A percentile compares a stretch with the other conserved stretches of the same genome.
phyloP scores from a whole-genome alignment of 1,140 invertebrate species.

The Eriosoma lanigerum region DNA sequence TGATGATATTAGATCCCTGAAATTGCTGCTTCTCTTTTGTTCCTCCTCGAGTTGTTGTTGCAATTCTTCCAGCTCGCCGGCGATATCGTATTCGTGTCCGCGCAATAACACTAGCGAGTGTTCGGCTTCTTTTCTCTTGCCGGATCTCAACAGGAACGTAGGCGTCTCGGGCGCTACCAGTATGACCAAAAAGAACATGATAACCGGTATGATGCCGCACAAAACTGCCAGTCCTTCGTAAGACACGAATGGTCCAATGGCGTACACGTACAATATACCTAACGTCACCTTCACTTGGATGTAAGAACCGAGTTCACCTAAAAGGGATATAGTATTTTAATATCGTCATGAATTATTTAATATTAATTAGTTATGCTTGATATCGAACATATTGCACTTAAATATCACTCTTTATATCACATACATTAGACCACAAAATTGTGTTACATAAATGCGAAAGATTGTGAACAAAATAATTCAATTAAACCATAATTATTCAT shows the following conservation, averaged over 20 bases:
- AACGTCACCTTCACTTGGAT: conserved; percentile 81
- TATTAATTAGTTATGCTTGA: too few relatives aligned
- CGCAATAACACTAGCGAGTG: conserved; percentile 62
- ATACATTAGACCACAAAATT: too few relatives aligned
- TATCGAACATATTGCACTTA: too few relatives aligned
- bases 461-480: too few relatives aligned
- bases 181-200: conserved; percentile 61
- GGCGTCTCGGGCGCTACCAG: conserved; percentile 62
- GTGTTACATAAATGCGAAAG: too few relatives aligned
- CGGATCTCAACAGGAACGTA: conserved; percentile 56
- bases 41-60: conserved; percentile 65
- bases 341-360: too few relatives aligned
- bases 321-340: not conserved
- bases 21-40: conserved; percentile 63
- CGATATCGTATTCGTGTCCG: conserved; percentile 67
- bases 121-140: conserved; percentile 57
- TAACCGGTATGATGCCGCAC: conserved; percentile 59
- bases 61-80: conserved; percentile 72
- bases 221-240: conserved; percentile 53
- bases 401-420: too few relatives aligned
- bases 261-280: conserved; percentile 77
- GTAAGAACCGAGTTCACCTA: conserved; percentile 66
- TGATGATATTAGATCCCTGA: conserved; percentile 62
- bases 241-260: conserved; percentile 64
- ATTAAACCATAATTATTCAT: too few relatives aligned